Evolutionary conservation across 2,888 invertebrate species (phyloP).

Genomic region (Caenorhabditis sp.): DNA sequence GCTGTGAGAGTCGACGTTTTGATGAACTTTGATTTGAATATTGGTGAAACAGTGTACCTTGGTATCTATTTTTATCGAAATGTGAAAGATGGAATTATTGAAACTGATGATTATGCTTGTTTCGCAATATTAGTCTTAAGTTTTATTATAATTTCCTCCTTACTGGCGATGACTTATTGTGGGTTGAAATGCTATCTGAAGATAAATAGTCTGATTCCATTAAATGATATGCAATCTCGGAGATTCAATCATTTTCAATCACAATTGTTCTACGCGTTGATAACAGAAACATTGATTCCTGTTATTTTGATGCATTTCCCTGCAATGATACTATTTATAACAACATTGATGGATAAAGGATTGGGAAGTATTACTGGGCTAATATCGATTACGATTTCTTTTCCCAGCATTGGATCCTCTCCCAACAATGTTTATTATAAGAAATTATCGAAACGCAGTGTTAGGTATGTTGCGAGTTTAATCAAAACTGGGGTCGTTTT

Average conservation of each 20-base stretch:
- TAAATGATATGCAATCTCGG: background rate
- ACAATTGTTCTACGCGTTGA: background rate
- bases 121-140: background rate
- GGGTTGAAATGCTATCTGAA: constrained; percentile 19
- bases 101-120: background rate
- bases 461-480: too few relatives aligned
- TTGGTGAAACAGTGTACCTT: background rate
- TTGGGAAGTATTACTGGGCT: constrained; percentile 24
- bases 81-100: background rate
- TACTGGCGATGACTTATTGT: constrained; percentile 15
- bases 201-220: background rate
- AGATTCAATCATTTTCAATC: background rate
- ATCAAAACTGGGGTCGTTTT: too few relatives aligned
- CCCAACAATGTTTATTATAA: constrained; percentile 22
- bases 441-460: too few relatives aligned
- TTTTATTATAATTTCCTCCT: constrained; percentile 9
- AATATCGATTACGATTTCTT: constrained; percentile 23
- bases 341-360: constrained; percentile 13
- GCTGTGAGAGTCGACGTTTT: background rate
- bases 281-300: constrained; percentile 14
- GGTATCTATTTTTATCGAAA: background rate
- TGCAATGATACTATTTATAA: constrained; percentile 16
- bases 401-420: constrained; percentile 28
- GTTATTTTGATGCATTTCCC: constrained; percentile 22
- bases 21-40: background rate